These are phyloP conservation scores for Rotaria macrura DNA, from an alignment of 2,888 invertebrate genomes.

Conservation along the genomic window DNA sequence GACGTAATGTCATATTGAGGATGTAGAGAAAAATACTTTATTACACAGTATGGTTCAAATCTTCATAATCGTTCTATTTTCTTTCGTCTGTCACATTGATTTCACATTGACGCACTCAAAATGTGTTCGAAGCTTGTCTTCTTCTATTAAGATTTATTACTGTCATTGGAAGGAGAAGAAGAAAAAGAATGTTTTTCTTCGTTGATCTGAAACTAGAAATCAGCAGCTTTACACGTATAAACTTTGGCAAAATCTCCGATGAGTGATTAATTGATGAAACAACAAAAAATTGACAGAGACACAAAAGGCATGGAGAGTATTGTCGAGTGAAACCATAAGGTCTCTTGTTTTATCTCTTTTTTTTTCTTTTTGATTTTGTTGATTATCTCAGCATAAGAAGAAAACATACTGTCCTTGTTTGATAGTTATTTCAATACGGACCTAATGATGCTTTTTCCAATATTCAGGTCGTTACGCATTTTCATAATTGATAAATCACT, in stretches of 20 bases:
- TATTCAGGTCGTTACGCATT: not conserved
- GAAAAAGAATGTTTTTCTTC: not conserved
- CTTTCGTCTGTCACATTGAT: not conserved
- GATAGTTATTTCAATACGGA: too few relatives aligned
- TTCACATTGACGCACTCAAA: not conserved
- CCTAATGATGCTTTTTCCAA: too few relatives aligned
- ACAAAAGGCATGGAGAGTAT: not conserved
- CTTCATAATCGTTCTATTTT: not conserved
- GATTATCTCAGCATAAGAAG: not conserved
- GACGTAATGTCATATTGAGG: too few relatives aligned
- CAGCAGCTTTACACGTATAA: too few relatives aligned
- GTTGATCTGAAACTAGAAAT: not conserved
- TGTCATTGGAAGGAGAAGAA: not conserved
- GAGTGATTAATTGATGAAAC: not conserved
- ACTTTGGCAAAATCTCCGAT: not conserved
- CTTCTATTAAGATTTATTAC: not conserved
- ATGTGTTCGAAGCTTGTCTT: not conserved
- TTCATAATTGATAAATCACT: not conserved
- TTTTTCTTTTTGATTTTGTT: not conserved
- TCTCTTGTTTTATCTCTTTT: not conserved
- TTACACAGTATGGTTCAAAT: not conserved
- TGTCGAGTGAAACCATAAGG: not conserved
- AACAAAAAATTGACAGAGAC: not conserved
- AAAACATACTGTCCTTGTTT: not conserved
- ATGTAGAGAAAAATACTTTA: not conserved